A percentile compares a stretch with the other conserved stretches of the same genome.
Conservation (phyloP, 2,888 invertebrate species). For the Drosophila atripex region DNA sequence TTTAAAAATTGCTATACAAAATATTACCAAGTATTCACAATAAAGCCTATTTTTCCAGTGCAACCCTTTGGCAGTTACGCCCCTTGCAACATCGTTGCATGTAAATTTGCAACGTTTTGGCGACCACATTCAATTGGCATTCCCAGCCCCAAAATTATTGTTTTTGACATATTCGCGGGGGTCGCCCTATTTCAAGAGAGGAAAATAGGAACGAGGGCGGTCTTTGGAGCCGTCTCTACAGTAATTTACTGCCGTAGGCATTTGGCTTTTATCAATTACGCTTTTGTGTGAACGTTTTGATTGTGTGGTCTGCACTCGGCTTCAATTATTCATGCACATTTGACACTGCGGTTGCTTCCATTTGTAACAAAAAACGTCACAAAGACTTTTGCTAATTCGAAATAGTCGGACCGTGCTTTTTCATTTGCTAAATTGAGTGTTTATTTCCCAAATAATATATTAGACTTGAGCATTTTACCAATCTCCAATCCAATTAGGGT, state of each 20-base stretch:
- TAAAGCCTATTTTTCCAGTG: background rate
- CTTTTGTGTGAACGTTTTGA: constrained; percentile 45
- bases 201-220: background rate
- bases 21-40: no score
- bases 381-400: constrained; percentile 18
- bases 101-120: constrained; percentile 35
- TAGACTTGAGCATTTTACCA: background rate
- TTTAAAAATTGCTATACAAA: no score
- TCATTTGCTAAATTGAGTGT: constrained; percentile 29
- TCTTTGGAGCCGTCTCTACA: constrained; percentile 7
- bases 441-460: background rate
- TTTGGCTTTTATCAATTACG: constrained; percentile 50
- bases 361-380: constrained; percentile 22
- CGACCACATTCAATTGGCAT: constrained; percentile 52
- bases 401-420: constrained; percentile 15
- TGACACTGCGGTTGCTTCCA: constrained; percentile 50
- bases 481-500: background rate
- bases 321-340: constrained; percentile 47
- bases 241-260: constrained; percentile 42
- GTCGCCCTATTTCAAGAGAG: constrained; percentile 1
- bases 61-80: background rate
- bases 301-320: constrained; percentile 45
- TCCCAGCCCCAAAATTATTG: constrained; percentile 33
- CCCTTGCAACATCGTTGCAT: constrained; percentile 15
- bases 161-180: constrained; percentile 42